Evolutionary conservation across 2,888 invertebrate species (phyloP).

Genomic region (Volucella inflata): DNA sequence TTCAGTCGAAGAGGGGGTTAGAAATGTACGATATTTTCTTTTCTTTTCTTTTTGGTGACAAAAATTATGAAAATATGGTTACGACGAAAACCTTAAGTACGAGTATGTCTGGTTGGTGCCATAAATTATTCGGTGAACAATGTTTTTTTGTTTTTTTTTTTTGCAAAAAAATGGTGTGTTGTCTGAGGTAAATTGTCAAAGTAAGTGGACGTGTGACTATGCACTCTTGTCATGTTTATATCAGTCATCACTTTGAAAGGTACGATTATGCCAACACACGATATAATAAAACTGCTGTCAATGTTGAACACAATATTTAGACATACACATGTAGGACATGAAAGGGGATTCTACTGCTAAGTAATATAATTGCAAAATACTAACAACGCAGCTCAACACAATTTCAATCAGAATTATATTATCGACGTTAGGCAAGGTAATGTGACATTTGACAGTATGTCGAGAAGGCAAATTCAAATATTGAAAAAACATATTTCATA

Average conservation of each 20-base stretch:
- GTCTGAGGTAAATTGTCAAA: neutral
- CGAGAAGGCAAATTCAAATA: conserved; percentile 1
- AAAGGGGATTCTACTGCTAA: conserved; percentile 28
- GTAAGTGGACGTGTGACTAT: conserved; percentile 5
- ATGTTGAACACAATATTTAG: conserved; percentile 35
- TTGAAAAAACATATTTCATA: no score
- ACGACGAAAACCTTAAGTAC: neutral
- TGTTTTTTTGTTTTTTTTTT: neutral
- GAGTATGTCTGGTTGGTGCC: conserved; percentile 5
- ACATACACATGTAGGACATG: conserved; percentile 39
- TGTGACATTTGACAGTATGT: conserved; percentile 30
- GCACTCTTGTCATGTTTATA: conserved; percentile 49
- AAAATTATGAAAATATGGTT: conserved; percentile 27
- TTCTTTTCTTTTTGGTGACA: neutral
- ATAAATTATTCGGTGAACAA: conserved; percentile 19
- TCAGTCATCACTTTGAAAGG: conserved; percentile 22
- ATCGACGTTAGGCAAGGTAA: conserved; percentile 16
- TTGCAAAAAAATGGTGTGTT: neutral
- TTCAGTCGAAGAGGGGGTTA: neutral
- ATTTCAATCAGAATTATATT: conserved; percentile 42
- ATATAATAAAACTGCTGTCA: conserved; percentile 17
- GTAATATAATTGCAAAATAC: conserved; percentile 45
- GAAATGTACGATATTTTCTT: neutral
- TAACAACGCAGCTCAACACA: conserved; percentile 20
- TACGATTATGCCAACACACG: conserved; percentile 24